Conservation (phyloP, 1,140 invertebrate species). For the Bombus fervidus region DNA sequence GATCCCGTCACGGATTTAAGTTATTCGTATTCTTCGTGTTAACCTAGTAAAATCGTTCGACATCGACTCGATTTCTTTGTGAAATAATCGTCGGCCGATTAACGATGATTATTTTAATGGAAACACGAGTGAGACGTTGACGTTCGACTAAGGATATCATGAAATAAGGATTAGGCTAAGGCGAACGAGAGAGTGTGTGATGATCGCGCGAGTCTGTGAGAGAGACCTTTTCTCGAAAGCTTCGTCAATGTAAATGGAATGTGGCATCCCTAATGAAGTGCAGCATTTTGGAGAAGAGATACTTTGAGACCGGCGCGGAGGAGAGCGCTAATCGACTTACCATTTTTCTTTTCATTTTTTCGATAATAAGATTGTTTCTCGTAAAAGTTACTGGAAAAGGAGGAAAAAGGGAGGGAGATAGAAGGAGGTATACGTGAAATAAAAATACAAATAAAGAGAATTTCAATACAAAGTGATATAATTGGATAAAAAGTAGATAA, state of each 20-base stretch:
- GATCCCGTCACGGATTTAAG: constrained; percentile 14
- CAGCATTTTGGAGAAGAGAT: constrained; percentile 79
- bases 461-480: too few species aligned
- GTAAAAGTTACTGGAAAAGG: neutral
- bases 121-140: too few species aligned
- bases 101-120: too few species aligned
- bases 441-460: neutral
- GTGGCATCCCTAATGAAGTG: constrained; percentile 81
- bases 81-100: neutral
- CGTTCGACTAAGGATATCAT: neutral
- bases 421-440: neutral
- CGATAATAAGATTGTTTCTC: neutral
- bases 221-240: constrained; percentile 79
- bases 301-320: constrained; percentile 59
- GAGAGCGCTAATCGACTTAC: constrained; percentile 43
- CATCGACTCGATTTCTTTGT: neutral
- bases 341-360: neutral
- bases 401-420: too few species aligned
- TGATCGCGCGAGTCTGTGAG: constrained; percentile 62
- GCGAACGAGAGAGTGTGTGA: constrained; percentile 46
- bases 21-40: neutral
- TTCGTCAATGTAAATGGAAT: constrained; percentile 83
- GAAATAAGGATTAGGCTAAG: constrained; percentile 32
- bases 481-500: too few species aligned
- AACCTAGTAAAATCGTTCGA: neutral